Percentiles rank a stretch among this genome's conserved stretches.
Evolutionary conservation across 2,797 vertebrate species (phyloP).

Genomic region (Trachops cirrhosus): DNA sequence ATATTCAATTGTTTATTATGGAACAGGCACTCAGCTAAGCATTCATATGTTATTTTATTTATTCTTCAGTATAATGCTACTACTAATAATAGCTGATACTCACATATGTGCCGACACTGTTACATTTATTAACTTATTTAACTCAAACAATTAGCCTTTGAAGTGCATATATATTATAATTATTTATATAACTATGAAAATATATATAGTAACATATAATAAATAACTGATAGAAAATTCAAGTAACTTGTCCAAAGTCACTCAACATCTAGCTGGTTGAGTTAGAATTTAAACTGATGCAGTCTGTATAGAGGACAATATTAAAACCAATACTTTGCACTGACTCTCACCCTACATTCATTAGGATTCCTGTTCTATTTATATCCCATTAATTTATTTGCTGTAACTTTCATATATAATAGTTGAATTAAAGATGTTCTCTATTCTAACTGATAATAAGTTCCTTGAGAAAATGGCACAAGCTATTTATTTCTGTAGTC

Average conservation of each 20-base stretch:
- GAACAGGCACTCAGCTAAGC: background rate
- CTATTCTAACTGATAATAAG: background rate
- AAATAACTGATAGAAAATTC: background rate
- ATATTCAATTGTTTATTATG: background rate
- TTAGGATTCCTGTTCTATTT: background rate
- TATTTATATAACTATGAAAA: background rate
- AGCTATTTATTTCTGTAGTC: background rate
- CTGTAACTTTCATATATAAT: background rate
- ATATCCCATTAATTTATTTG: background rate
- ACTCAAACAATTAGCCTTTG: slow-evolving; percentile 5
- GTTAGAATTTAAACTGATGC: background rate
- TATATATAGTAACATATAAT: background rate
- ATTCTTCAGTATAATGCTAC: background rate
- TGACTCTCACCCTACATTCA: background rate
- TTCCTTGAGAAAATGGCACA: background rate
- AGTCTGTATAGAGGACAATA: background rate
- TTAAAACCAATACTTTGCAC: background rate
- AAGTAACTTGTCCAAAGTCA: background rate
- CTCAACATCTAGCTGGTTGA: background rate
- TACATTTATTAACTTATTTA: background rate
- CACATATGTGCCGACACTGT: background rate
- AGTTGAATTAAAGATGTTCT: background rate
- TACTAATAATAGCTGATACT: background rate
- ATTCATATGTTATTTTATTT: background rate
- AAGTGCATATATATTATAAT: background rate